These are phyloP conservation scores for Pomatorhinus ruficollis DNA, from an alignment of 2,113 vertebrate genomes.

Conservation along the genomic window DNA sequence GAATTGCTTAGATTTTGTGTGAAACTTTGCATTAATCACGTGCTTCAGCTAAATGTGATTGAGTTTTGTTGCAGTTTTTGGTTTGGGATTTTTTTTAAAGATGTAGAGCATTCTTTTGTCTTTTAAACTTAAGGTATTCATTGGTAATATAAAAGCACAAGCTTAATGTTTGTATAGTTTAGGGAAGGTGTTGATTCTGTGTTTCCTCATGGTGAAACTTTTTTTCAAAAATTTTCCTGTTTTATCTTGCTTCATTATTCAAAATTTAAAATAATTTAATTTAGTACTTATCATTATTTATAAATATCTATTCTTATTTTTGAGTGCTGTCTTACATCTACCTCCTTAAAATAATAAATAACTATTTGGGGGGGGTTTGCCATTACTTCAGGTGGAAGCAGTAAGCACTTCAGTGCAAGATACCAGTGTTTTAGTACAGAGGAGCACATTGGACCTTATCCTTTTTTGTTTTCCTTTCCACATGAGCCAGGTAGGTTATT, in stretches of 20 bases:
- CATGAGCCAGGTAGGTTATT: slow-evolving; percentile 91
- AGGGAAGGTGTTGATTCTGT: background rate
- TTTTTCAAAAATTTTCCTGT: background rate
- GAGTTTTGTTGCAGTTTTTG: background rate
- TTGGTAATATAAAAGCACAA: background rate
- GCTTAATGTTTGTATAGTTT: background rate
- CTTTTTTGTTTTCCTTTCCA: slow-evolving; percentile 99
- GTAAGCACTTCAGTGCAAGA: slow-evolving; percentile 97
- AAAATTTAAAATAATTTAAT: background rate
- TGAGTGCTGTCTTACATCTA: background rate
- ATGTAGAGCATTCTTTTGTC: background rate
- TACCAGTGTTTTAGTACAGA: slow-evolving; percentile 96
- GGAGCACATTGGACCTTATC: slow-evolving; percentile 96
- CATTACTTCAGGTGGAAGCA: slow-evolving; percentile 89
- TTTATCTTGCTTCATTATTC: background rate
- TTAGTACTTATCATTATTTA: background rate
- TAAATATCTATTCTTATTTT: background rate
- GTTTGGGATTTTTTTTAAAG: background rate
- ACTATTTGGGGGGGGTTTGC: background rate
- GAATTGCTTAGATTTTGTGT: background rate
- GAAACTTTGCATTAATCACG: background rate
- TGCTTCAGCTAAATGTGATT: background rate
- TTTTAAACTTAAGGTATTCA: background rate
- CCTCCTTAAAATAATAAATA: background rate
- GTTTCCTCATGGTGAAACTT: background rate